Percentiles rank a stretch among this genome's conserved stretches.
phyloP scores from a whole-genome alignment of 2,888 invertebrate genomes.

The Cataglyphis rosenhaueri region DNA sequence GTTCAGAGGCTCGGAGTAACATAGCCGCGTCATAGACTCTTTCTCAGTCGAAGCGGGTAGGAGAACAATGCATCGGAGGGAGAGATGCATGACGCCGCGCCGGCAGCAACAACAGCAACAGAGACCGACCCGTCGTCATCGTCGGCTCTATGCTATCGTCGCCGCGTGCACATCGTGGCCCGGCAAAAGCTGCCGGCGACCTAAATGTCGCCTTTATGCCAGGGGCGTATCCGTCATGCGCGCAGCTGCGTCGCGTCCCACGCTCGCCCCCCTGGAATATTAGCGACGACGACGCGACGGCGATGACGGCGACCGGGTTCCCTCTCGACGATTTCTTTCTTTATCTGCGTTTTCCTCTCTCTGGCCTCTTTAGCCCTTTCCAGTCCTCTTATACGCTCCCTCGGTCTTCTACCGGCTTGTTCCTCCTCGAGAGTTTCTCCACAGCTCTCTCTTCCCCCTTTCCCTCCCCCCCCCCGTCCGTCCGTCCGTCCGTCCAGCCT shows the following conservation, averaged over 20 bases:
- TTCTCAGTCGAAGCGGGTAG: slow-evolving; percentile 27
- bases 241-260: slow-evolving; percentile 74
- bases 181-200: slow-evolving; percentile 73
- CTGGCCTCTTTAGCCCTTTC: slow-evolving; percentile 38
- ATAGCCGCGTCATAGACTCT: slow-evolving; percentile 32
- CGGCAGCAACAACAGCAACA: slow-evolving; percentile 44
- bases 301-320: not conserved
- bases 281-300: slow-evolving; percentile 59
- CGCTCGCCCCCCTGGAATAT: slow-evolving; percentile 71
- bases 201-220: slow-evolving; percentile 76
- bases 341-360: slow-evolving; percentile 39
- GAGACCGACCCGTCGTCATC: slow-evolving; percentile 23
- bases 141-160: slow-evolving; percentile 35
- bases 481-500: slow-evolving; percentile 1
- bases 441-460: not conserved
- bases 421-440: slow-evolving; percentile 8
- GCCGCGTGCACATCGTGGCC: slow-evolving; percentile 62
- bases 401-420: not conserved
- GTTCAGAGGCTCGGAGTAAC: not conserved
- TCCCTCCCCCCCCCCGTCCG: too few species aligned
- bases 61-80: slow-evolving; percentile 41
- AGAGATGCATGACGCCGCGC: slow-evolving; percentile 23
- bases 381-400: slow-evolving; percentile 32
- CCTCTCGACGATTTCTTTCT: slow-evolving; percentile 67
- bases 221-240: slow-evolving; percentile 76